Evolutionary conservation across 2,113 vertebrate genomes (phyloP), one percentile per base, ranked within the genome.

Genomic region (Amazona guildingii): DNA sequence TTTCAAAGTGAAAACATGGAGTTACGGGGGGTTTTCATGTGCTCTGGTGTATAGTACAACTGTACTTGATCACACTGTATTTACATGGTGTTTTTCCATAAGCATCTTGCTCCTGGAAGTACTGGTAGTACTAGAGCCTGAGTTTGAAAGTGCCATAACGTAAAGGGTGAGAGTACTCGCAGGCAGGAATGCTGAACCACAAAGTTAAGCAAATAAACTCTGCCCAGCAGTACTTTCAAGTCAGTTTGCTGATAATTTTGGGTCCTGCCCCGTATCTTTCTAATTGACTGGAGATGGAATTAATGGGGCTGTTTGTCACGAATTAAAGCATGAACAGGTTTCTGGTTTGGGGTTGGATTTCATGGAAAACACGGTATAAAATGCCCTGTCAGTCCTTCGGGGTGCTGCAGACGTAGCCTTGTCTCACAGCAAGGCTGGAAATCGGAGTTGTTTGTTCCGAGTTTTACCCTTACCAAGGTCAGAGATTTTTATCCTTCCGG

Each of bases 401-500:
- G 77, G 24, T 57, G 86, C 77, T 81, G 83, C 76, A 90, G 83
- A 43, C 20, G 10, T 16, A 35, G 62, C 3, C 1, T 79, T 93
- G 77, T 93, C 73, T n/a, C n/a, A 68, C 57, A 92, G 86, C 20
- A 10, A 17, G 73, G n/a, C 69, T 95, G 90, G 57, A 78, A 87
- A 57, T 24, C 1, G 19, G 73, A 86, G 74, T 72, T 84, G 64
- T 75, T 94, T 95, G 39, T 80, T 88, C 49, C 7, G 63, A 46
- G 62, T 94, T 96, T 80, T 69, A 78, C 66, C 85, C 72, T 93
- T 63, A 23, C 23, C 88, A 86, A 92, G 83, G 92, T 94, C 91
- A 51, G 81, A 73, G 70, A 55, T 93, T 83, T 83, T 89, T 67
- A 91, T 66, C 86, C 70, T 84, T 55, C 35, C 0, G 1, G 33